phyloP scores from a whole-genome alignment of 2,888 invertebrate species.

The Apamea crenata region DNA sequence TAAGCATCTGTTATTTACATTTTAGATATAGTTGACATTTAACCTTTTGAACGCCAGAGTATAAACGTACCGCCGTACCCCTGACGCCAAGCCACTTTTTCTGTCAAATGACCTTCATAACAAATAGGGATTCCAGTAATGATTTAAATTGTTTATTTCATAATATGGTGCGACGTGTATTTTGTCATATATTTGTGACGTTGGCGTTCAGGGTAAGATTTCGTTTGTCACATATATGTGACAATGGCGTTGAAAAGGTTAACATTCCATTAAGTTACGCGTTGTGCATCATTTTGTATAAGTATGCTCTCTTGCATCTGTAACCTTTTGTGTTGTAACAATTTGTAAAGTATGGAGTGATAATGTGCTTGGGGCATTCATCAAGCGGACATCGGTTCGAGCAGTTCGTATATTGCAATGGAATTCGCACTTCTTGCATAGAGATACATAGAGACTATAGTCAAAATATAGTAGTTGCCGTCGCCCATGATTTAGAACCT shows the following conservation, averaged over 20 bases:
- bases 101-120: too few relatives aligned
- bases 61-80: too few relatives aligned
- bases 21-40: constrained; percentile 48
- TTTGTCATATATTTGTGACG: too few relatives aligned
- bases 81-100: too few relatives aligned
- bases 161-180: too few relatives aligned
- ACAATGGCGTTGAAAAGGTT: too few relatives aligned
- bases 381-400: not conserved
- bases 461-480: too few relatives aligned
- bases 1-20: constrained; percentile 33
- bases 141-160: too few relatives aligned
- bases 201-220: too few relatives aligned
- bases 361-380: constrained; percentile 11
- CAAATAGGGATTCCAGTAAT: too few relatives aligned
- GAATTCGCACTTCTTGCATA: not conserved
- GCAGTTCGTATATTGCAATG: not conserved
- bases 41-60: too few relatives aligned
- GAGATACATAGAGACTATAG: not conserved
- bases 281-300: constrained; percentile 32
- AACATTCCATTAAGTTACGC: constrained; percentile 65
- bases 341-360: constrained; percentile 28
- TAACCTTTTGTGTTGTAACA: constrained; percentile 40
- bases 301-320: constrained; percentile 52
- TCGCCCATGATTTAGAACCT: not conserved
- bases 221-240: too few relatives aligned